Evolutionary conservation across 2,113 vertebrate genomes (phyloP), one percentile per base, ranked within the genome.

Genomic region (Notothenia rossii): DNA sequence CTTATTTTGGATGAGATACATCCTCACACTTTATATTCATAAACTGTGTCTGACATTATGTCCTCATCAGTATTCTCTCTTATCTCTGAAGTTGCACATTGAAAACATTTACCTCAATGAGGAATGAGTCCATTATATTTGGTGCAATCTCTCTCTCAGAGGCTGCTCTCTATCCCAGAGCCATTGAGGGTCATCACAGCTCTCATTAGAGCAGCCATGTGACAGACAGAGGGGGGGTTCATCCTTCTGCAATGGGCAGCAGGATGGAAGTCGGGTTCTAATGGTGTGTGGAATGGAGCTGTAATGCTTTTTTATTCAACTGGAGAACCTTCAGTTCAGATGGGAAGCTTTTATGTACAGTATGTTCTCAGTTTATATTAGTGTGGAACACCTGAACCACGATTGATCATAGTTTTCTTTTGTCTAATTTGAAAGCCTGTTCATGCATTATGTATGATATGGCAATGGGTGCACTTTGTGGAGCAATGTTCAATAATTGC

Each of bases 81-180:
- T 22, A 49, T 65, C 22, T 50, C 46, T 50, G 45, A 13, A 66
- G 46, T 25, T 22, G n/a, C 61, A 63, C 43, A 14, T 46, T 18
- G 11, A 20, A 45, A 61, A 48, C 62, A 65, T 49, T 18, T 14
- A 65, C 36, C 10, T 65, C 14, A 17, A 11, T 11, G 62, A 64
- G 62, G 62, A 48, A 64, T 14, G 22, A 65, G 22, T 65, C 45
- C 62, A 65, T 65, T 65, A 65, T 40, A 49, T 29, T 2, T 17
- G 22, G 20, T 65, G 20, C 17, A 50, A n/a, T n/a, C n/a, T n/a
- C n/a, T n/a, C n/a, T n/a, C n/a, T n/a, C n/a, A n/a, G n/a, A n/a
- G n/a, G n/a, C n/a, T n/a, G n/a, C 45, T n/a, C 62, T 48, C 22
- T 22, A 50, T 33, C 63, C 46, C 14, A 49, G 46, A 50, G 5